Evolutionary conservation across 2,888 invertebrate species (phyloP).

Genomic region (Spodoptera picta): DNA sequence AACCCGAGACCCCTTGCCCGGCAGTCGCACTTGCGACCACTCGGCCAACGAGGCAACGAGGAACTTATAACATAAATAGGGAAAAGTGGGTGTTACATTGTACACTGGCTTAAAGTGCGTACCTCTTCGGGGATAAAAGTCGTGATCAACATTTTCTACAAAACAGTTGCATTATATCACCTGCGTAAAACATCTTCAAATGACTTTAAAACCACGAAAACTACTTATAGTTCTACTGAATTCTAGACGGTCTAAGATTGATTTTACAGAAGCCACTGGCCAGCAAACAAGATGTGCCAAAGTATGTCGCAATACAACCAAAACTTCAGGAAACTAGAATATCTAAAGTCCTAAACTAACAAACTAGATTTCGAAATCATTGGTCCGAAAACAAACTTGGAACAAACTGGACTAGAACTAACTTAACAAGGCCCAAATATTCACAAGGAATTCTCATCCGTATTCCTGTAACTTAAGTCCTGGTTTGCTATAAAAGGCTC

Average conservation of each 20-base stretch:
- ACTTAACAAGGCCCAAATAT: constrained; percentile 30
- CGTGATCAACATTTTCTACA: too few species aligned
- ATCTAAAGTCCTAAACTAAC: constrained; percentile 75
- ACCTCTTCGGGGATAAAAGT: too few species aligned
- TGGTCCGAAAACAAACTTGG: constrained; percentile 66
- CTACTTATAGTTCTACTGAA: constrained; percentile 3
- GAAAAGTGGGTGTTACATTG: too few species aligned
- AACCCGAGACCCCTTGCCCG: too few species aligned
- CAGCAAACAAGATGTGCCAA: constrained; percentile 35
- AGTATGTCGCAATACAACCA: constrained; percentile 50
- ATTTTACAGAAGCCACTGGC: constrained; percentile 30
- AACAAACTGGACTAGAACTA: constrained; percentile 47
- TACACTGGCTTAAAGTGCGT: too few species aligned
- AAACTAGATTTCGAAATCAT: constrained; percentile 74
- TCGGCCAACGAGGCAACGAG: too few species aligned
- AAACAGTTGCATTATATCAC: too few species aligned
- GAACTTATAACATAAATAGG: too few species aligned
- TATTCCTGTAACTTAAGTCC: constrained; percentile 14
- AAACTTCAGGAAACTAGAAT: constrained; percentile 62
- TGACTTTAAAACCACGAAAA: constrained; percentile 1
- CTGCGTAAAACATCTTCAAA: neutral
- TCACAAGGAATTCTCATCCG: constrained; percentile 30
- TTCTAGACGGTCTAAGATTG: constrained; percentile 22
- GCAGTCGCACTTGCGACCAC: too few species aligned
- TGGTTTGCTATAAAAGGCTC: neutral